A percentile compares a stretch with the other conserved stretches of the same genome.
Conservation (phyloP, 2,797 vertebrate species). For the Heliangelus exortis region DNA sequence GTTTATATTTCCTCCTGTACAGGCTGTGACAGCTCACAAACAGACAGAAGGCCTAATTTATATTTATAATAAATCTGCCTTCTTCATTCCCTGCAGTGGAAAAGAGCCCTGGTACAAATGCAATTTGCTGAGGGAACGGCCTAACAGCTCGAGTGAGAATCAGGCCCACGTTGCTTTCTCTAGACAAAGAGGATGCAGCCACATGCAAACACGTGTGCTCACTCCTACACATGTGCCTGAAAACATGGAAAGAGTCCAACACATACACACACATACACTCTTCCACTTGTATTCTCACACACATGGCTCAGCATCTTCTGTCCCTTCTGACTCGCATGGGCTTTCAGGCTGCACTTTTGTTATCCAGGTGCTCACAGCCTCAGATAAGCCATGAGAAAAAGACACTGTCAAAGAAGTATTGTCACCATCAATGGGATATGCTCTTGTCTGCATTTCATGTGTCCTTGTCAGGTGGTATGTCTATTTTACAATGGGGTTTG, state of each 20-base stretch:
- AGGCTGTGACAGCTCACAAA: slow-evolving; percentile 10
- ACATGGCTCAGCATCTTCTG: background rate
- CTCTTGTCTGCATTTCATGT: background rate
- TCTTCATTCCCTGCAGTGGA: background rate
- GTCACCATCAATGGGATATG: background rate
- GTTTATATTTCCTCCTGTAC: background rate
- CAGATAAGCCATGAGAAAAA: background rate
- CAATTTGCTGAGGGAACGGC: background rate
- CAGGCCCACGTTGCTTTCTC: background rate
- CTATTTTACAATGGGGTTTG: background rate
- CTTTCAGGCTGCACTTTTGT: background rate
- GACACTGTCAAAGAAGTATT: background rate
- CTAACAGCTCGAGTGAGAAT: background rate
- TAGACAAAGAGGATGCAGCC: background rate
- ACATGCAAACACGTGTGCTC: background rate
- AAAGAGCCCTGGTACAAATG: background rate
- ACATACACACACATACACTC: background rate
- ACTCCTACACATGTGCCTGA: background rate
- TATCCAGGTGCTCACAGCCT: slow-evolving; percentile 1
- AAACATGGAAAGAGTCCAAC: background rate
- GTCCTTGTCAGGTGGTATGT: background rate
- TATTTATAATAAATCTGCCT: slow-evolving; percentile 44
- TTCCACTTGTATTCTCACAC: background rate
- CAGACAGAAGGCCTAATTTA: slow-evolving; percentile 29
- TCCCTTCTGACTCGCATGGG: background rate